These are phyloP conservation scores for Oryzias curvinotus DNA, from an alignment of 2,113 vertebrate genomes.

Conservation along the genomic window DNA sequence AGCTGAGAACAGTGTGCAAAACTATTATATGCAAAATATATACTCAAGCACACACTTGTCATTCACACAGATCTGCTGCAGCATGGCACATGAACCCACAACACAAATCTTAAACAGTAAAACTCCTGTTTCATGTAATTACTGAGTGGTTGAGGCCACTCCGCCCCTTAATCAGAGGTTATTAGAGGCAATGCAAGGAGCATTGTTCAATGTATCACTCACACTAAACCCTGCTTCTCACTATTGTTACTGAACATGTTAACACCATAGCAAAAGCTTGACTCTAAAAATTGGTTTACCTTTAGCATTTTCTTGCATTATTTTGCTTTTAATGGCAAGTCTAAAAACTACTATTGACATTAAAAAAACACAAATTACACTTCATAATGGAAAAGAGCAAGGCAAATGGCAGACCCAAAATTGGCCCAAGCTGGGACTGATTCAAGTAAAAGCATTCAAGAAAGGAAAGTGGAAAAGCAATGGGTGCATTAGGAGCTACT, in stretches of 20 bases:
- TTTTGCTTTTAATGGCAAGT: too few species aligned
- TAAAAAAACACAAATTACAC: background rate
- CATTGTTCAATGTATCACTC: slow-evolving; percentile 41
- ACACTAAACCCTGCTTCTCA: slow-evolving; percentile 24
- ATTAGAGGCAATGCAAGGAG: slow-evolving; percentile 66
- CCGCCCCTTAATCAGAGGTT: slow-evolving; percentile 74
- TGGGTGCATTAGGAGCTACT: too few species aligned
- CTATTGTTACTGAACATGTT: slow-evolving; percentile 8
- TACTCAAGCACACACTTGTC: slow-evolving; percentile 10
- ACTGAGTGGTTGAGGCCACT: slow-evolving; percentile 69
- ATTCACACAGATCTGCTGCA: slow-evolving; percentile 17
- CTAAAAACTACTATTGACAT: background rate
- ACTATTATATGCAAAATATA: slow-evolving; percentile 32
- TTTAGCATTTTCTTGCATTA: too few species aligned
- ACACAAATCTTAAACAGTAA: slow-evolving; percentile 50
- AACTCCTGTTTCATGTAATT: slow-evolving; percentile 64
- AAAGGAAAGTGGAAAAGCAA: too few species aligned
- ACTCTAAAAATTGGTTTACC: too few species aligned
- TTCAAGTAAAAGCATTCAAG: too few species aligned
- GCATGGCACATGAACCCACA: slow-evolving; percentile 32
- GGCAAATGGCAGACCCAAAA: too few species aligned
- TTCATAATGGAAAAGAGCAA: too few species aligned
- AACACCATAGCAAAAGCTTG: too few species aligned
- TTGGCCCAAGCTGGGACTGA: too few species aligned
- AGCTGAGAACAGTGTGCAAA: slow-evolving; percentile 18